phyloP scores from a whole-genome alignment of 2,888 invertebrate species.

The Anticlea derivata region DNA sequence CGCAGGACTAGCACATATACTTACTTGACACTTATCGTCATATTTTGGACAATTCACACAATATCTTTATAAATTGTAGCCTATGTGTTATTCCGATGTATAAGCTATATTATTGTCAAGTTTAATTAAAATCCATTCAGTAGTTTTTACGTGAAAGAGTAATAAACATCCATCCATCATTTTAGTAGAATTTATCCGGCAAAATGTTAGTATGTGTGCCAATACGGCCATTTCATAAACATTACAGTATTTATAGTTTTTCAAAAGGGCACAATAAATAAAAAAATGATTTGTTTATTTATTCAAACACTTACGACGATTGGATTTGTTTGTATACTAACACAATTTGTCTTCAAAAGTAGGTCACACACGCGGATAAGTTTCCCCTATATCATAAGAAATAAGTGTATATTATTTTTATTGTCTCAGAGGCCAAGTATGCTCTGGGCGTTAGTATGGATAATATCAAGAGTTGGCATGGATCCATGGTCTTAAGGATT shows the following conservation, averaged over 20 bases:
- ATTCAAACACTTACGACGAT: constrained; percentile 10
- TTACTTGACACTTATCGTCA: too few relatives aligned
- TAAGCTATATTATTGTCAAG: too few relatives aligned
- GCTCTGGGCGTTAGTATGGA: constrained; percentile 20
- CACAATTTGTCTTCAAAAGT: constrained; percentile 15
- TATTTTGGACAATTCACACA: too few relatives aligned
- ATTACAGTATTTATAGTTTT: not conserved
- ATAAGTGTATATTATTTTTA: too few relatives aligned
- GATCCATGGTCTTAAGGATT: constrained; percentile 13
- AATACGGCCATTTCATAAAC: not conserved
- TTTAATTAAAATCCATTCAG: too few relatives aligned
- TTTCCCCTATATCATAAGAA: constrained; percentile 23
- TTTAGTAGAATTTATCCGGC: not conserved
- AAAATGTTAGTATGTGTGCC: constrained; percentile 6
- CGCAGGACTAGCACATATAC: too few relatives aligned
- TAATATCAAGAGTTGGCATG: constrained; percentile 28
- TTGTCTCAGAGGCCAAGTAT: constrained; percentile 17
- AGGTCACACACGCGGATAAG: constrained; percentile 15
- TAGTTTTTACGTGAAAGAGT: too few relatives aligned
- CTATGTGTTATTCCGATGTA: too few relatives aligned
- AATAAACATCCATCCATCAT: too few relatives aligned
- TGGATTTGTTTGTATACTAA: not conserved
- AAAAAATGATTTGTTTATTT: constrained; percentile 6
- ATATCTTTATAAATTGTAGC: too few relatives aligned
- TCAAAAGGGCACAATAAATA: not conserved